Conservation (phyloP, 2,797 vertebrate species). For the Apogon talboti region DNA sequence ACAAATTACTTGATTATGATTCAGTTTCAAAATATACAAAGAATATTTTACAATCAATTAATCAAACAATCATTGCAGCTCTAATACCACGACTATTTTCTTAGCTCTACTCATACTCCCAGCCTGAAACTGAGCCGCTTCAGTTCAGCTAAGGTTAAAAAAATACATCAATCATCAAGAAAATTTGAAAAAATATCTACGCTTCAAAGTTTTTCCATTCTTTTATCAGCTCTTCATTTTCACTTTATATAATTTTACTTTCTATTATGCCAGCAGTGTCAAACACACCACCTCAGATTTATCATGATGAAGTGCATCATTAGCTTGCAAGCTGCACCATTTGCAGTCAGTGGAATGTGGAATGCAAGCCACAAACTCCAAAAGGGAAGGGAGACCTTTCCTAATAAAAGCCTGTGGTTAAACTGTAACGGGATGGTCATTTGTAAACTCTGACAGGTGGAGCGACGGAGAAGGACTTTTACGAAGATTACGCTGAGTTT, state of each 20-base stretch:
- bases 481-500: slow-evolving; percentile 56
- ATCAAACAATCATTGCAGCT: too few relatives aligned
- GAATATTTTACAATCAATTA: too few relatives aligned
- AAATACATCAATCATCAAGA: not conserved
- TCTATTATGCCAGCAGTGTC: slow-evolving; percentile 7
- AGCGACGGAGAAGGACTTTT: slow-evolving; percentile 34
- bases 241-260: slow-evolving; percentile 11
- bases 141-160: not conserved
- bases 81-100: too few relatives aligned
- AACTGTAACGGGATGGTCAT: slow-evolving; percentile 46
- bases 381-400: slow-evolving; percentile 41
- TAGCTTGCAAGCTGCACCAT: slow-evolving; percentile 37
- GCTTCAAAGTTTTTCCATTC: not conserved
- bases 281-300: slow-evolving; percentile 7
- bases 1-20: too few relatives aligned
- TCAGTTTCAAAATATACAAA: too few relatives aligned
- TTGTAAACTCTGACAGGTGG: slow-evolving; percentile 70
- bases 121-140: too few relatives aligned
- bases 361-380: slow-evolving; percentile 49
- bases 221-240: slow-evolving; percentile 11
- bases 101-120: too few relatives aligned
- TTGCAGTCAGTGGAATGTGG: slow-evolving; percentile 54
- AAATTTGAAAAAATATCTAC: too few relatives aligned
- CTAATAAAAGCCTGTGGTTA: slow-evolving; percentile 58
- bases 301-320: slow-evolving; percentile 46